Evolutionary conservation across 2,888 invertebrate species (phyloP).

Genomic region (Drosophila eohydei): DNA sequence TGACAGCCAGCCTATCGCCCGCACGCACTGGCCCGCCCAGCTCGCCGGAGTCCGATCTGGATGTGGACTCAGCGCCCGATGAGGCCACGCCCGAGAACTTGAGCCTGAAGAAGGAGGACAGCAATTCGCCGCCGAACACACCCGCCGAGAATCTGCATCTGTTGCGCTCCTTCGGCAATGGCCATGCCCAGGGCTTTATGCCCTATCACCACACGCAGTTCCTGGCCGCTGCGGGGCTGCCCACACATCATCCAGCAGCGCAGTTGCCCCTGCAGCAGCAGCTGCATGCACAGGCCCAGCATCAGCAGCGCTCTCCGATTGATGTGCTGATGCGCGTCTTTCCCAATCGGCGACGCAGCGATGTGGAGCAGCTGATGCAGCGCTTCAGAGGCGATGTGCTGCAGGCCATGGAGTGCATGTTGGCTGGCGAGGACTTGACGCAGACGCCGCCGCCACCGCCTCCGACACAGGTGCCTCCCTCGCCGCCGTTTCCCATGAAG

Average conservation of each 20-base stretch:
- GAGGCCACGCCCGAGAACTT: conserved; percentile 91
- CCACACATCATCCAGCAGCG: conserved; percentile 75
- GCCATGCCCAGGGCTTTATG: conserved; percentile 85
- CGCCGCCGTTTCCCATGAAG: conserved; percentile 84
- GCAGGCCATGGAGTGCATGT: conserved; percentile 96
- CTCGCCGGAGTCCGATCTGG: conserved; percentile 85
- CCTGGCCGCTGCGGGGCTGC: conserved; percentile 76
- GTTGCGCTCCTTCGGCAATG: conserved; percentile 81
- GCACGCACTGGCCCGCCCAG: conserved; percentile 85
- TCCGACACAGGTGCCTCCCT: conserved; percentile 78
- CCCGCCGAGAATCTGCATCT: conserved; percentile 83
- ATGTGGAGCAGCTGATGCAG: conserved; percentile 93
- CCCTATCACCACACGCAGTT: conserved; percentile 85
- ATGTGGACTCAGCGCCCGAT: conserved; percentile 85
- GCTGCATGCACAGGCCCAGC: conserved; percentile 46
- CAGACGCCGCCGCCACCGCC: conserved; percentile 85
- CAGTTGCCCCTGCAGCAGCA: conserved; percentile 62
- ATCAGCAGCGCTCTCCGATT: conserved; percentile 90
- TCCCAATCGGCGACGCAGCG: conserved; percentile 93
- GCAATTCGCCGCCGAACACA: conserved; percentile 84
- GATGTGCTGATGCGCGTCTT: conserved; percentile 96
- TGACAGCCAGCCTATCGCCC: conserved; percentile 83
- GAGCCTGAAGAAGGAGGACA: conserved; percentile 89
- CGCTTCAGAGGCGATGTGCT: conserved; percentile 95
- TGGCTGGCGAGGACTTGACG: conserved; percentile 87